phyloP scores from a whole-genome alignment of 2,888 invertebrate genomes.

The Elmis aenea region DNA sequence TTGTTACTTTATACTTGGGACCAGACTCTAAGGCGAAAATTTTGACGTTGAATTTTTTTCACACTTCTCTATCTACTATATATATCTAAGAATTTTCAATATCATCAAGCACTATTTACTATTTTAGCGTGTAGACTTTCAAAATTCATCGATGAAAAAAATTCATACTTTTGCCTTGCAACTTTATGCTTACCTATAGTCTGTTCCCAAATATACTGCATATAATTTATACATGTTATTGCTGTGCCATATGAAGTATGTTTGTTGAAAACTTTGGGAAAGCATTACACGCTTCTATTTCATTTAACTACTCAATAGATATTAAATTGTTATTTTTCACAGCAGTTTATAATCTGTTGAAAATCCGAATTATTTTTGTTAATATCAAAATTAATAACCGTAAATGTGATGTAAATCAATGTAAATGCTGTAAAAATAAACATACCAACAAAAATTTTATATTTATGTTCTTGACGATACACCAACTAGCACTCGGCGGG shows the following conservation, averaged over 20 bases:
- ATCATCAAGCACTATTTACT: no score
- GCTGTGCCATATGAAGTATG: conserved; percentile 30
- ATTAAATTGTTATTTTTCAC: conserved; percentile 8
- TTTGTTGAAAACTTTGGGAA: conserved; percentile 27
- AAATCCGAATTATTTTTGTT: conserved; percentile 44
- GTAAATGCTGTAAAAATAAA: conserved; percentile 30
- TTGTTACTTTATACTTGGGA: conserved; percentile 24
- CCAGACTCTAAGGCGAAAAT: conserved; percentile 12
- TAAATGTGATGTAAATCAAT: conserved; percentile 44
- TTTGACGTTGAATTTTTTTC: not conserved
- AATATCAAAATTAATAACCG: conserved; percentile 34
- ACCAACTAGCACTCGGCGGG: no score
- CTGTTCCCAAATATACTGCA: conserved; percentile 16
- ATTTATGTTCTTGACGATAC: no score
- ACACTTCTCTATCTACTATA: no score
- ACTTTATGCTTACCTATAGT: no score
- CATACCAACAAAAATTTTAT: no score
- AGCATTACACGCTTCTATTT: conserved; percentile 20
- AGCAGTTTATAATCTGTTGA: conserved; percentile 16
- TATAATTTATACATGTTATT: conserved; percentile 30
- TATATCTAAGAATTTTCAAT: no score
- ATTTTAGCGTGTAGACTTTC: no score
- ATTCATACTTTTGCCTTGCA: no score
- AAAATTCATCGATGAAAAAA: no score
- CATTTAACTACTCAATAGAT: conserved; percentile 10